Evolutionary conservation across 2,888 invertebrate genomes (phyloP).

Genomic region (Hipparchia sbordonii): DNA sequence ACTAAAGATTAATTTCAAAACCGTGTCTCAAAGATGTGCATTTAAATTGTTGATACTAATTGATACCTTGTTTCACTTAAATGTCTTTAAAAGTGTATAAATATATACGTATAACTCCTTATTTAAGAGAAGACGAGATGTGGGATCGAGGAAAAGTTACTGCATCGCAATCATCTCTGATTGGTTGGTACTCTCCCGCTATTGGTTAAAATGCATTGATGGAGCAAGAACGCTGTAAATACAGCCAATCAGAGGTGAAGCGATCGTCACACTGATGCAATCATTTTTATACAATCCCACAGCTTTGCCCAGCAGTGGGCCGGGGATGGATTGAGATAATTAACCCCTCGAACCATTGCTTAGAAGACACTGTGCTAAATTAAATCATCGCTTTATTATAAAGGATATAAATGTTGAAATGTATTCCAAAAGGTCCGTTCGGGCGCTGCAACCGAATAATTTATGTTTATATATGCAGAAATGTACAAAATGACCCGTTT

Average conservation of each 20-base stretch:
- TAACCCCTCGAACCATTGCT: neutral
- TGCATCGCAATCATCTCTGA: too few relatives aligned
- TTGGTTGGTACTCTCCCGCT: too few relatives aligned
- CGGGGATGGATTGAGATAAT: too few relatives aligned
- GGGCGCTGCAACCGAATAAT: constrained; percentile 39
- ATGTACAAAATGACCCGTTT: constrained; percentile 53
- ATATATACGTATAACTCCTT: too few relatives aligned
- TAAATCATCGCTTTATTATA: constrained; percentile 6
- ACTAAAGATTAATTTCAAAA: constrained; percentile 7
- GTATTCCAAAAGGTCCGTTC: neutral
- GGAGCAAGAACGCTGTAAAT: too few relatives aligned
- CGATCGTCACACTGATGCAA: too few relatives aligned
- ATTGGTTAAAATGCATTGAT: too few relatives aligned
- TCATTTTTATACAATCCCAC: too few relatives aligned
- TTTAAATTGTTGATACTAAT: neutral
- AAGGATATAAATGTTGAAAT: constrained; percentile 10
- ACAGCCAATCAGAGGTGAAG: too few relatives aligned
- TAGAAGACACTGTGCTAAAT: neutral
- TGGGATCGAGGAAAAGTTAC: too few relatives aligned
- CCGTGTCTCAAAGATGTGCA: neutral
- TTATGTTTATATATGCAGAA: constrained; percentile 60
- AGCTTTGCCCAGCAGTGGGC: too few relatives aligned
- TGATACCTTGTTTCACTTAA: neutral
- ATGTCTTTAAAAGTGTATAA: neutral
- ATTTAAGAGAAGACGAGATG: neutral